Percentiles rank a stretch among this genome's conserved stretches.
Conservation (phyloP, 2,113 vertebrate genomes). For the Myrmecophaga tridactyla region DNA sequence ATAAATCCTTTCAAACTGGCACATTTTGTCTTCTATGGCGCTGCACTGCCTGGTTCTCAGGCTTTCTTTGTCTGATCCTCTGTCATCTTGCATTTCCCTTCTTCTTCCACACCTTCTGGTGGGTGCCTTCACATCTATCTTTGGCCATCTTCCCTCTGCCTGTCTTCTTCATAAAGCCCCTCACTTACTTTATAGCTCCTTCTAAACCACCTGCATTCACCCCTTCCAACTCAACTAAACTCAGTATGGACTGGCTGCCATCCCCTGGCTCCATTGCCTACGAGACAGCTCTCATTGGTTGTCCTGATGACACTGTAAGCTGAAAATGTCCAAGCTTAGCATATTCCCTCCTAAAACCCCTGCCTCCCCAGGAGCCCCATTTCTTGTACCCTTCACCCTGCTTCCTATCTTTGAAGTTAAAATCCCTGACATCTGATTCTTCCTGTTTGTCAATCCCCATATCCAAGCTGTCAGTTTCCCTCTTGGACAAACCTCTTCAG, state of each 20-base stretch:
- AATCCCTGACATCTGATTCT: background rate
- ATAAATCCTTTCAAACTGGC: too few relatives aligned
- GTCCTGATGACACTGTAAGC: background rate
- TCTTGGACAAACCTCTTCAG: background rate
- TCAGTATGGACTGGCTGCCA: accelerated
- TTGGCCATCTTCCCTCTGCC: background rate
- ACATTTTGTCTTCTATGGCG: background rate
- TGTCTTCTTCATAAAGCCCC: background rate
- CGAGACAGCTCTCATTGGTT: background rate
- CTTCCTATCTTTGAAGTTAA: background rate
- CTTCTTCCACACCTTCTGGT: background rate
- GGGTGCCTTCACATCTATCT: background rate
- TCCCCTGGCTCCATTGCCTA: background rate
- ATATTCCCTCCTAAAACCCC: background rate
- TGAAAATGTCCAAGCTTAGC: background rate
- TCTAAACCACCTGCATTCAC: background rate
- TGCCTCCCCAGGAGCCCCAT: background rate
- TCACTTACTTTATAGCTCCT: background rate
- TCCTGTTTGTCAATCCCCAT: too few relatives aligned
- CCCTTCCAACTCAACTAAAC: background rate
- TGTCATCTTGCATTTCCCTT: background rate
- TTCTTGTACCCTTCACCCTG: background rate
- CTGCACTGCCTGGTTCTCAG: background rate
- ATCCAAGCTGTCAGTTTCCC: background rate
- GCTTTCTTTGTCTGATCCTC: background rate